phyloP scores from a whole-genome alignment of 2,113 vertebrate genomes.

The Ia io region DNA sequence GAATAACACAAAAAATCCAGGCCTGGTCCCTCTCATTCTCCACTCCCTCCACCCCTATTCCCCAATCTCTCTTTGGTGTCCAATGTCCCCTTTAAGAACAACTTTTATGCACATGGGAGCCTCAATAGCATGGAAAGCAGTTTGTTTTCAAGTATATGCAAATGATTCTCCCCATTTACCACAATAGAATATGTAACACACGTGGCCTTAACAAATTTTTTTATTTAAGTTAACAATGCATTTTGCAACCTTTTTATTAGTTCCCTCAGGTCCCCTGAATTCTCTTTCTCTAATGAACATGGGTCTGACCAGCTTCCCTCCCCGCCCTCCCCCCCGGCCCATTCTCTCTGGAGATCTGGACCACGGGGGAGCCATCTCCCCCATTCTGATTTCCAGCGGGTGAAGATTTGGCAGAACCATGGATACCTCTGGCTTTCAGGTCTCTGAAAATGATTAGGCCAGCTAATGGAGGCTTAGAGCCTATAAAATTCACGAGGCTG shows the following conservation, averaged over 20 bases:
- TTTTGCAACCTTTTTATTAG: neutral
- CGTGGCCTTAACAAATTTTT: neutral
- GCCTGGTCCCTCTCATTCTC: too few relatives aligned
- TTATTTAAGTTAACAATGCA: neutral
- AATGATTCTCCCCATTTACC: neutral
- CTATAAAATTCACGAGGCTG: neutral
- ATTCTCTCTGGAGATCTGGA: neutral
- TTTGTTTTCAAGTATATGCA: neutral
- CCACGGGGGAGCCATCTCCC: neutral
- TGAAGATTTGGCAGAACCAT: neutral
- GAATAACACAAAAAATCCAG: neutral
- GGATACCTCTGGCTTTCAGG: neutral
- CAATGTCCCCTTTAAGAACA: neutral
- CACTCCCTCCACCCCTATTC: neutral
- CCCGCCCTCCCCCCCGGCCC: neutral
- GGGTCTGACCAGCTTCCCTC: neutral
- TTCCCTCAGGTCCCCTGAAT: neutral
- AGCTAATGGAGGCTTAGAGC: slow-evolving; percentile 34
- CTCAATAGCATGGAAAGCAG: fast-evolving
- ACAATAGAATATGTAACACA: fast-evolving
- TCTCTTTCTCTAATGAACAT: neutral
- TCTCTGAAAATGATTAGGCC: slow-evolving; percentile 15
- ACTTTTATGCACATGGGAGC: fast-evolving
- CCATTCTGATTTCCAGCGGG: neutral
- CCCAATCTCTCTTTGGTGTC: neutral